These are phyloP conservation scores for Trachelus stipa DNA, from an alignment of 2,888 invertebrate genomes.

Conservation along the genomic window DNA sequence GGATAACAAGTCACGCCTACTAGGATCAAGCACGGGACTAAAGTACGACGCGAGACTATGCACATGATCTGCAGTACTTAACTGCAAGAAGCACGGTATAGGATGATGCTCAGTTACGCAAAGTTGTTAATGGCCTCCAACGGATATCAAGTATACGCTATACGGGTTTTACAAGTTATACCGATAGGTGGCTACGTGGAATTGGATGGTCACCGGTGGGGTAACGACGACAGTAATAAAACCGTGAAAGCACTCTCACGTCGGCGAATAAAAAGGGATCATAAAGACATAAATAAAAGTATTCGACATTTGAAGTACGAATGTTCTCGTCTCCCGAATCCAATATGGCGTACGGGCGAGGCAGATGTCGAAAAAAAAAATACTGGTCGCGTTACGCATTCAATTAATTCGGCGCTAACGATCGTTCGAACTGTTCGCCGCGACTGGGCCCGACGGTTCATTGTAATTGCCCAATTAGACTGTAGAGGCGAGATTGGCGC, in stretches of 20 bases:
- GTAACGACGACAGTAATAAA: neutral
- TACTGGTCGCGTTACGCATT: neutral
- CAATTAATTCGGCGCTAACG: constrained; percentile 6
- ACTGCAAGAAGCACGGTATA: neutral
- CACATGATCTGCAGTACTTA: neutral
- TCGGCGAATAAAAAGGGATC: neutral
- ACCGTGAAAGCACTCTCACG: neutral
- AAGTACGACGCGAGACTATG: neutral
- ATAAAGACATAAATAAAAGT: neutral
- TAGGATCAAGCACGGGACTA: neutral
- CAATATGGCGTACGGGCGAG: neutral
- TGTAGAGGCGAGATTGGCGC: neutral
- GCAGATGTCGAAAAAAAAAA: neutral
- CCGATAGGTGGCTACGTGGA: neutral
- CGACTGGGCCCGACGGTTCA: neutral
- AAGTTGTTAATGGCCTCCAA: neutral
- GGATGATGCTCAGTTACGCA: neutral
- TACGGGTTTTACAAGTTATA: neutral
- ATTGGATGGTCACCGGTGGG: neutral
- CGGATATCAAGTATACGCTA: neutral
- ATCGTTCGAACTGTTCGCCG: neutral
- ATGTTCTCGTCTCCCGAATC: neutral
- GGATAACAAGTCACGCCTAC: neutral
- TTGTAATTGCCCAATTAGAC: neutral
- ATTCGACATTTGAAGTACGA: neutral